Base-by-base conservation (phyloP, 2,888 invertebrate species). In the Drosophila infuscata region DNA sequence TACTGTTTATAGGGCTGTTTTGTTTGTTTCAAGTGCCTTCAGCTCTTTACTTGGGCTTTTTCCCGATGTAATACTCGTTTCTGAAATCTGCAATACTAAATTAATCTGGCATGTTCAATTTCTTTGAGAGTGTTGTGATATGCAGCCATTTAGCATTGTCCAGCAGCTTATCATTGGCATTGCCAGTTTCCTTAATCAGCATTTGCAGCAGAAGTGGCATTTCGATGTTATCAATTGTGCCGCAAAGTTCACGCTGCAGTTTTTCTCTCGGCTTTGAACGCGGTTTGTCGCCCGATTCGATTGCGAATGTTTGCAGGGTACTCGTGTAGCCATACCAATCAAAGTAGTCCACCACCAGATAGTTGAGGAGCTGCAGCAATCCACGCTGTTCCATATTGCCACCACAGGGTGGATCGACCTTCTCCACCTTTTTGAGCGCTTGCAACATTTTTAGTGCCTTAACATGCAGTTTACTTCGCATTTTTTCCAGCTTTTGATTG, bases 281-380 rank as follows among this genome's bases (percentile, higher is more conserved):
- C 52, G 20, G 52, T 7, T 73, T 76, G 9, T 74, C 81, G 5
- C 89, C 91, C n/a, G 88, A 89, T 68, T 93, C 93, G 62, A 91
- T 80, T 0, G 89, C 79, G 49, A 93, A 92, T 72, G 92, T 92
- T 68, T 92, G 88, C 29, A 89, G 81, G 0, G 93, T 82, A 69
- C 92, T 92, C 15, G 84, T 88, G 52, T 88, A 92, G 41, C 91
- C 90, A 65, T 89, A 91, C 92, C 93, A 93, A 54, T 91, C 79
- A 2, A 93, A 83, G 63, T 92, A 93, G 64, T 93, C 93, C 73
- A 92, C 80, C n/a, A 93, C 91, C 17, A 93, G 68, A 95, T 91
- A 86, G 17, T 86, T 83, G 0, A 88, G 83, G 9, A 84, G 51
- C 64, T 52, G 70, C 20, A 73, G 15, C 15, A 76, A n/a, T 2